A percentile compares a stretch with the other conserved stretches of the same genome.
phyloP scores from a whole-genome alignment of 2,888 invertebrate species.

The Callinectes sapidus region DNA sequence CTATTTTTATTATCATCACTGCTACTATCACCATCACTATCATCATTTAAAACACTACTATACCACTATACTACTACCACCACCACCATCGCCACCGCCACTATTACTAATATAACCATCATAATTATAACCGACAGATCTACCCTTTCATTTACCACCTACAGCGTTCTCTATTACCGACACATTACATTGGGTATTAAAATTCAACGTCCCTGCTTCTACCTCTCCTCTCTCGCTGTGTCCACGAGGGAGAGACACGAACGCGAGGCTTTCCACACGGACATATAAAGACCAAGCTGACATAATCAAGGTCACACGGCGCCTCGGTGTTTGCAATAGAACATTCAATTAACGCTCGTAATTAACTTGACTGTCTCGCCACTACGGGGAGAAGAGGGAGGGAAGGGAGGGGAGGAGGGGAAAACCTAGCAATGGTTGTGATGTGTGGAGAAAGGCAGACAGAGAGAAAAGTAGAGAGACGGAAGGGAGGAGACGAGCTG shows the following conservation, averaged over 20 bases:
- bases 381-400: background rate
- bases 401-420: background rate
- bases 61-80: background rate
- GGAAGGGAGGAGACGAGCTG: background rate
- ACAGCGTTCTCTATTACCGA: background rate
- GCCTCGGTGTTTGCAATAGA: background rate
- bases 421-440: background rate
- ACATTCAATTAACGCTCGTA: conserved; percentile 28
- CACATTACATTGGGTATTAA: background rate
- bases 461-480: background rate
- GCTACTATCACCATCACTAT: background rate
- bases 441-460: background rate
- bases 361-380: conserved; percentile 23
- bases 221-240: background rate
- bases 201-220: background rate
- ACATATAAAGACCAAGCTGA: background rate
- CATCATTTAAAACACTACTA: background rate
- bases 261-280: background rate
- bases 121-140: background rate
- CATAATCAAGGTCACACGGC: conserved; percentile 32
- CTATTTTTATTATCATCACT: background rate
- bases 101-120: background rate
- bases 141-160: background rate
- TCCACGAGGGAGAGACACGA: background rate
- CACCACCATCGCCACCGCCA: background rate